phyloP scores from a whole-genome alignment of 1,140 invertebrate species.

The Lepidurus apus region DNA sequence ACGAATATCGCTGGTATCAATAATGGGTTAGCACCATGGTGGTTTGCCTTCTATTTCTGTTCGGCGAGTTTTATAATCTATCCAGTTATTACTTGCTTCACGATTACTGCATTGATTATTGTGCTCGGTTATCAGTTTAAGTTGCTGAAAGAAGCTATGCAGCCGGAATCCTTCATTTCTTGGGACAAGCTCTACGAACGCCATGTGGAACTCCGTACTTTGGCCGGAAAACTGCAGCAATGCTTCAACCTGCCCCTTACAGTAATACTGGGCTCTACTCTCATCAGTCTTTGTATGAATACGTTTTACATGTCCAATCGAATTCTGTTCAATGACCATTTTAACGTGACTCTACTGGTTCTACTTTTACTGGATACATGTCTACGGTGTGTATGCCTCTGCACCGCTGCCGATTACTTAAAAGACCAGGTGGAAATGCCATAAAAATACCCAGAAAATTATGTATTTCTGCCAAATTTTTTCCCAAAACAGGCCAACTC shows the following conservation, averaged over 20 bases:
- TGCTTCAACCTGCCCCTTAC: neutral
- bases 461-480: no score
- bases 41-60: neutral
- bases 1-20: neutral
- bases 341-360: rapidly evolving
- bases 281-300: neutral
- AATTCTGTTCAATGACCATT: neutral
- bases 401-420: neutral
- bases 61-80: neutral
- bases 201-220: neutral
- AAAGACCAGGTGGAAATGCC: neutral
- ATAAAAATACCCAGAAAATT: no score
- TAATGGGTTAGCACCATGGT: neutral
- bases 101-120: neutral
- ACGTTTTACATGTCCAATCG: neutral
- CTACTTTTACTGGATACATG: neutral
- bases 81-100: neutral
- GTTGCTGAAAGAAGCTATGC: neutral
- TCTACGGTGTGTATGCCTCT: neutral
- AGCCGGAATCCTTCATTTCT: neutral
- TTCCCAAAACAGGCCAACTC: no score
- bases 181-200: neutral
- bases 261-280: neutral
- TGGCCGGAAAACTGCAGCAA: neutral
- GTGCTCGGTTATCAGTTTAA: neutral